Evolutionary conservation across 1,140 invertebrate species (phyloP), one percentile per base, ranked within the genome.

Genomic region (Charaxes varanes): DNA sequence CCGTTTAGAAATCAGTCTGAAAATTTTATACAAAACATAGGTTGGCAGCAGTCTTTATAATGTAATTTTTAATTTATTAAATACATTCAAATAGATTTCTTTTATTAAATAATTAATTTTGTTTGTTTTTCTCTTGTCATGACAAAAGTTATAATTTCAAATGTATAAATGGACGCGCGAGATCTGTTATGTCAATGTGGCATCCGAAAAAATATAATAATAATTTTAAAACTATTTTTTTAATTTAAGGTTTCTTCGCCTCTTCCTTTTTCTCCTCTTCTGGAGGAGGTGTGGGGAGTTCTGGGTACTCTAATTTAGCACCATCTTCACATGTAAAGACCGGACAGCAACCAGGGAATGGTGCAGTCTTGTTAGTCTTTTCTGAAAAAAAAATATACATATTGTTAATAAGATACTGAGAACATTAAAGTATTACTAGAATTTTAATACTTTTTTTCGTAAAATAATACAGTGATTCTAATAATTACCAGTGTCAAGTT

Each of bases 281-380:
- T 32, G 90, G 85, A 23, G 88, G 85, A 2, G 88, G 76, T 1
- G 90, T 89, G 24, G 90, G 89, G 46, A 94, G 89, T 53, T 94
- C 92, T 0, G 93, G 94, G 77, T 93, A 96, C 71, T 96, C 93
- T 30, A 96, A 83, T 50, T 90, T 92, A 11, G 89, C 91, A 11
- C 93, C 94, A 3, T 90, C 88, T 62, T 95, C 93, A 77, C 94
- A 96, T 1, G 90, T 91, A 85, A 95, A 95, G 16, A 85, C 86
- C 1, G 94, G 94, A 70, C 94, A 96, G 64, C 94, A 95, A 2
- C 86, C 87, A 4, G 93, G 94, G 89, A 95, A 95, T 2, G 89
- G 80, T 1, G 93, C 93, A 2, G 93, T 94, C 77, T 94, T 95
- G 86, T 95, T 94, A 48, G 93, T 95, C 70, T 93, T 93, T 2